Evolutionary conservation across 2,888 invertebrate species (phyloP).

Genomic region (Sphecodes monilicornis): DNA sequence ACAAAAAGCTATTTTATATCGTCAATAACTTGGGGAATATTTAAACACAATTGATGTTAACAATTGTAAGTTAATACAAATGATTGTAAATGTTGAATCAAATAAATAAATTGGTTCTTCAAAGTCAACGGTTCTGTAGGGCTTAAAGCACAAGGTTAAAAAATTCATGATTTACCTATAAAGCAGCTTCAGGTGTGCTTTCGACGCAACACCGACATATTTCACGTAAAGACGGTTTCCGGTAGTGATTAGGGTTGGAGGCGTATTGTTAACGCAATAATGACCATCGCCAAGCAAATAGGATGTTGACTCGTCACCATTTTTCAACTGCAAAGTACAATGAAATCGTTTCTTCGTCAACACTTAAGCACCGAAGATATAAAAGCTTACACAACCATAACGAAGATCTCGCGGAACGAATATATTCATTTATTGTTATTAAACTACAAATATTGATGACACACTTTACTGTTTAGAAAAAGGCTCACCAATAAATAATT

Average conservation of each 20-base stretch:
- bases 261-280: constrained; percentile 86
- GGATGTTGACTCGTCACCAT: constrained; percentile 90
- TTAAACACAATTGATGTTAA: too few species aligned
- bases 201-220: constrained; percentile 60
- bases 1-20: too few species aligned
- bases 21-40: too few species aligned
- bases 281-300: constrained; percentile 91
- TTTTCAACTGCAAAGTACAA: constrained; percentile 86
- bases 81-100: too few species aligned
- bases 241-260: constrained; percentile 86
- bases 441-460: background rate
- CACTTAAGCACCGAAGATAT: background rate
- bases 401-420: background rate
- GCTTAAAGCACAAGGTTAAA: too few species aligned
- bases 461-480: background rate
- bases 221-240: constrained; percentile 88
- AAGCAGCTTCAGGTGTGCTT: constrained; percentile 70
- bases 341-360: background rate
- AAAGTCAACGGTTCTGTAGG: too few species aligned
- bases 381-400: background rate
- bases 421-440: background rate
- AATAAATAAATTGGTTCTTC: too few species aligned
- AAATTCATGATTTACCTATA: constrained; percentile 72
- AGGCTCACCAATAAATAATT: constrained; percentile 85
- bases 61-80: too few species aligned